Conservation (phyloP, 1,140 invertebrate genomes). For the Diachasma alloeum region DNA sequence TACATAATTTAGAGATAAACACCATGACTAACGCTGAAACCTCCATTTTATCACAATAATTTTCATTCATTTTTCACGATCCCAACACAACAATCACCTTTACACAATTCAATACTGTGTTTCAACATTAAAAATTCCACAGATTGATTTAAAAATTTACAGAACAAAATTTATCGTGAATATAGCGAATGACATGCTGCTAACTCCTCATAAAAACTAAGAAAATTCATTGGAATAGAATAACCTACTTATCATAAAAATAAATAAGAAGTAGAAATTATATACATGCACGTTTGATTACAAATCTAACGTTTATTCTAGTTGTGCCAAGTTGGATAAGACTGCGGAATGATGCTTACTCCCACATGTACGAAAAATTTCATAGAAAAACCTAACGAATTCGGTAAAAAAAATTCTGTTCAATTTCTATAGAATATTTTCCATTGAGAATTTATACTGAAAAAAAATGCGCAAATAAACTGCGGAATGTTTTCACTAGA, state of each 20-base stretch:
- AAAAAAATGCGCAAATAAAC: too few species aligned
- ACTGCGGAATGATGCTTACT: not conserved
- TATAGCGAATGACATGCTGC: too few species aligned
- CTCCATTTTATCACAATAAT: not conserved
- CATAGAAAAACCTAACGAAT: too few species aligned
- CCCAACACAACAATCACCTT: not conserved
- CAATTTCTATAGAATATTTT: too few species aligned
- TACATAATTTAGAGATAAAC: not conserved
- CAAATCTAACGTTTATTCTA: not conserved
- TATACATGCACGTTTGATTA: not conserved
- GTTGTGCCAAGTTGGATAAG: not conserved
- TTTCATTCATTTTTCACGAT: not conserved
- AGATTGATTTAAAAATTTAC: not conserved
- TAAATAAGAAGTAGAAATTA: not conserved
- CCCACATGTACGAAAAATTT: not conserved
- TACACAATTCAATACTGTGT: not conserved
- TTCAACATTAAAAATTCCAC: not conserved
- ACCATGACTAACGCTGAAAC: not conserved
- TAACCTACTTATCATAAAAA: constrained; percentile 2
- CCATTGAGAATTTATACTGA: too few species aligned
- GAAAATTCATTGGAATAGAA: not conserved
- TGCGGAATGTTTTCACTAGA: too few species aligned
- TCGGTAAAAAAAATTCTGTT: too few species aligned
- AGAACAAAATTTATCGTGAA: not conserved
- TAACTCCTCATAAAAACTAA: not conserved